Evolutionary conservation across 2,113 vertebrate genomes (phyloP).

Genomic region (Emydocephalus ijimae): DNA sequence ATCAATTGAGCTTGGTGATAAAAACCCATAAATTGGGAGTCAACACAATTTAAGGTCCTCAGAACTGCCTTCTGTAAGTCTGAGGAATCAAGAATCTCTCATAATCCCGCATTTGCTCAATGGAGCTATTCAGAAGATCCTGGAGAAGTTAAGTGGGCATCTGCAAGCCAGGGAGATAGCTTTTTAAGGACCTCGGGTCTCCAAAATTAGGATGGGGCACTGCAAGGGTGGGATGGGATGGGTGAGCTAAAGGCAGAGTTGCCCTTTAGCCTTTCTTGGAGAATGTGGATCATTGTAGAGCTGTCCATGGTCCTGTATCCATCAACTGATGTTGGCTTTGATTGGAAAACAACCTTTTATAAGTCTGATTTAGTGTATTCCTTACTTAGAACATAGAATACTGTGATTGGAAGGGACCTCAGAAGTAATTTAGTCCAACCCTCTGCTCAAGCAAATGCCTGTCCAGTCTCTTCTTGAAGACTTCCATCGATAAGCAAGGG

Average conservation of each 20-base stretch:
- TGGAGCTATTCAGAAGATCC: neutral
- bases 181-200: neutral
- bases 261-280: neutral
- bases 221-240: neutral
- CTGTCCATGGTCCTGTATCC: neutral
- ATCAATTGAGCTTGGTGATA: too few relatives aligned
- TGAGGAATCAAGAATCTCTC: neutral
- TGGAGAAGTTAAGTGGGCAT: neutral
- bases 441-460: neutral
- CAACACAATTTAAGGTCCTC: too few relatives aligned
- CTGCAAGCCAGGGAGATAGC: neutral
- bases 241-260: neutral
- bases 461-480: too few relatives aligned
- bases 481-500: too few relatives aligned
- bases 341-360: neutral
- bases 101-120: neutral
- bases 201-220: neutral
- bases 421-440: too few relatives aligned
- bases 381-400: neutral
- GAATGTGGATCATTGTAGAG: neutral
- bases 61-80: neutral
- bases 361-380: neutral
- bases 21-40: too few relatives aligned
- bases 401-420: too few relatives aligned
- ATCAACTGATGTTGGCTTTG: neutral